Evolutionary conservation across 2,113 vertebrate genomes (phyloP).

Genomic region (Macquaria ambigua): DNA sequence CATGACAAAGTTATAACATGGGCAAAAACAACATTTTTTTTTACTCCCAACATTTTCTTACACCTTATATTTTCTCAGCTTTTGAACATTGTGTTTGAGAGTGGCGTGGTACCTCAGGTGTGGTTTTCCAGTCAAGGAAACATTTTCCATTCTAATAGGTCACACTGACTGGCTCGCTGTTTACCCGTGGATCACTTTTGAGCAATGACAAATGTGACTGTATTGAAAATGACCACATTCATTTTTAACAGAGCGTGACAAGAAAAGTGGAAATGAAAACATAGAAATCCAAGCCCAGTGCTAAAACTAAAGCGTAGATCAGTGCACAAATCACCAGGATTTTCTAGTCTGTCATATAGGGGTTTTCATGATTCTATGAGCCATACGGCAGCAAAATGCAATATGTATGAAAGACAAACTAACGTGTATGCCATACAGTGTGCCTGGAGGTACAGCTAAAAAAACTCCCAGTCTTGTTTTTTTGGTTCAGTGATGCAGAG

Average conservation of each 20-base stretch:
- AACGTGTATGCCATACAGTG: slow-evolving; percentile 14
- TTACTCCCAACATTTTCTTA: slow-evolving; percentile 20
- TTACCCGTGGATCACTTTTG: slow-evolving; percentile 53
- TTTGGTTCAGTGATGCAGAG: slow-evolving; percentile 59
- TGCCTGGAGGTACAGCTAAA: slow-evolving; percentile 24
- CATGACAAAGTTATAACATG: slow-evolving; percentile 25
- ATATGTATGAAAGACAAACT: slow-evolving; percentile 28
- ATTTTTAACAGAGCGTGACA: slow-evolving; percentile 52
- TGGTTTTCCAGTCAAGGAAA: slow-evolving; percentile 67
- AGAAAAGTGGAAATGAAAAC: slow-evolving; percentile 59
- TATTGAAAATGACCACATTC: slow-evolving; percentile 61
- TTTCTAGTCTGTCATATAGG: slow-evolving; percentile 1
- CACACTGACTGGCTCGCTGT: slow-evolving; percentile 50
- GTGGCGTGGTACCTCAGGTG: slow-evolving; percentile 52
- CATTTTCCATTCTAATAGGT: slow-evolving; percentile 65
- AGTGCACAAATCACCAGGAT: background rate
- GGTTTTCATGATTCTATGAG: slow-evolving; percentile 20
- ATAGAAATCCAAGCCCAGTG: background rate
- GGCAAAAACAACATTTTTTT: slow-evolving; percentile 50
- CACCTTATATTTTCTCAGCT: slow-evolving; percentile 45
- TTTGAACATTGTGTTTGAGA: slow-evolving; percentile 48
- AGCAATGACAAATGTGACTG: slow-evolving; percentile 62
- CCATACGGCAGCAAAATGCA: slow-evolving; percentile 15
- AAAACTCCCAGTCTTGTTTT: slow-evolving; percentile 10
- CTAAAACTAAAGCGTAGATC: slow-evolving; percentile 9